Base-by-base conservation (phyloP, 1,140 invertebrate genomes). In the Vanessa tameamea region DNA sequence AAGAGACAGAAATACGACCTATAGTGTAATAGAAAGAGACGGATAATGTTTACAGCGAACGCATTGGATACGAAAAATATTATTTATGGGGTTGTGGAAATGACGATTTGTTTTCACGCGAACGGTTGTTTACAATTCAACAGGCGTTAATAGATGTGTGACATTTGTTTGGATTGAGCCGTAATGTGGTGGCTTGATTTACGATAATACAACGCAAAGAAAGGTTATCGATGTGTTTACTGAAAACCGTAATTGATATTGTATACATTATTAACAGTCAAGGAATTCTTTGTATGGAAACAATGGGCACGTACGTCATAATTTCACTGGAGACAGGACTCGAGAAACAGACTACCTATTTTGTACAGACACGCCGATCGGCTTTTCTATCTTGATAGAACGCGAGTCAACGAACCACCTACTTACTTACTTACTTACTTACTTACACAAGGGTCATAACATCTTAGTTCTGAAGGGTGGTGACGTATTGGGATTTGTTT, bases 141-240 rank as follows among this genome's bases (percentile, higher is more conserved):
- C 43, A 31, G 20, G 20, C 47, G 55, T 59, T 69, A 69, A 69
- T 26, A 61, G 16, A 61, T 48, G 37, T 23, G 47, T 15, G 43
- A 55, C 55, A 43, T 9, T 57, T 59, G 55, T 69, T 69, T 61
- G 43, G 43, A 67, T 66, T 51, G 67, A 69, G 55, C 15, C 20
- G 53, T 69, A 59, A 69, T 61, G 50, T 47, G 50, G 13, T 31
- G 15, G n/a, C 8, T 37, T 67, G 65, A 51, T 67, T 67, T 67
- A 67, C 53, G 23, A 67, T n/a, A 66, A 66, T 43, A 31, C 20
- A 51, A 23, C 11, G 16, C 23, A n/a, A 6, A 26, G 47, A 20
- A 20, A 51, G 55, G 12, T 20, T 57, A 8, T 20, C 37, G 51
- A 43, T 43, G 15, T n/a, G 65, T 55, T 43, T 53, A 9, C 37